Base-by-base conservation (phyloP, 2,888 invertebrate genomes). In the Luperina nickerlii region DNA sequence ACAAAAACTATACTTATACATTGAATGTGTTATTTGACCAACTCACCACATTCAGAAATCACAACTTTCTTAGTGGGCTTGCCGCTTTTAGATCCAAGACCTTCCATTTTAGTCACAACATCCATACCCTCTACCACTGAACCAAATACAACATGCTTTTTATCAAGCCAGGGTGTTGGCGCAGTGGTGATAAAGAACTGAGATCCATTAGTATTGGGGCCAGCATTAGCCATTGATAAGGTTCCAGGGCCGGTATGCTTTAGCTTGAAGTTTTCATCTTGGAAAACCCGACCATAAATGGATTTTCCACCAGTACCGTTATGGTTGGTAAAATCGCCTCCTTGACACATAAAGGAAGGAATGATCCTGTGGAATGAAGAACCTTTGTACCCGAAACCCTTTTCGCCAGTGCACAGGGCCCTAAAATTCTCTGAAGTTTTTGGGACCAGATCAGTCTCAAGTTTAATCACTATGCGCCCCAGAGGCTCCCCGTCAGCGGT, bases 171-270 rank as follows among this genome's bases (percentile, higher is more conserved):
- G 71, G 98, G 97, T 69, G 99, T 99, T 94, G 99, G 98, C 63
- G 98, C 98, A 86, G 99, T 99, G 86, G 99, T 99, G 90, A 99
- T 98, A 96, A 99, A 99, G 97, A 99, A 99, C 96, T 99, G 99
- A 83, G 99, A 99, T 76, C 99, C 99, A 95, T 99, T 99, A 86
- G 99, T 99, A 94, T 99, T 98, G 51, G 99, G 98, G 42, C 99
- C 99, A 91, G 99, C 98, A 95, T 99, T 99, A 78, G 99, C 99
- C 99, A 99, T 99, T 13, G 99, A 99, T 92, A 99, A 96, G 80
- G 98, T 97, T 92, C 99, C 99, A 83, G 99, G 98, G 83, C 98
- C 98, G 79, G 98, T 98, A 95, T 99, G 99, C 97, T 98, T 99
- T 94, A 99, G 97, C 78, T 97, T 97, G 97, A 99, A 99, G 97